These are phyloP conservation scores for Aulostomus chinensis DNA, from an alignment of 2,797 vertebrate species.

Conservation along the genomic window DNA sequence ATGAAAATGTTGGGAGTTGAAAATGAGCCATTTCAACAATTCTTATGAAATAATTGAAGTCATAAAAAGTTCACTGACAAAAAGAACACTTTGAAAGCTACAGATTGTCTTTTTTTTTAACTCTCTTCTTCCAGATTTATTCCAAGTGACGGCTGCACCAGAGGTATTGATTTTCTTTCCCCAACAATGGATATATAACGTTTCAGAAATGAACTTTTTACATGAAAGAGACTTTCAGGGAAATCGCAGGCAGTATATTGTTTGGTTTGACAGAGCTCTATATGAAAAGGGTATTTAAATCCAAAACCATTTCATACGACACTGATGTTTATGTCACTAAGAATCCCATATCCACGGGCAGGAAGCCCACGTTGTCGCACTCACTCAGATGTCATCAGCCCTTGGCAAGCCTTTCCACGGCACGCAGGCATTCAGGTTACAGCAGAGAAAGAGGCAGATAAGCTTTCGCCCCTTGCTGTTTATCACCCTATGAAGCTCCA, in stretches of 20 bases:
- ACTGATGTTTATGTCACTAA: constrained; percentile 33
- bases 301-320: constrained; percentile 31
- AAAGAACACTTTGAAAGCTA: constrained; percentile 11
- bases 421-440: constrained; percentile 46
- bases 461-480: constrained; percentile 47
- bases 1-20: too few species aligned
- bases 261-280: constrained; percentile 38
- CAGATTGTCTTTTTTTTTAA: not conserved
- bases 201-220: constrained; percentile 40
- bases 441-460: constrained; percentile 36
- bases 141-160: constrained; percentile 29
- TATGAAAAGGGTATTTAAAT: constrained; percentile 49
- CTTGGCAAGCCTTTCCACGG: constrained; percentile 37
- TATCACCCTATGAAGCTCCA: constrained; percentile 31
- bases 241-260: constrained; percentile 20
- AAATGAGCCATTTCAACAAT: too few species aligned
- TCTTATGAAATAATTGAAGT: too few species aligned
- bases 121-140: constrained; percentile 4
- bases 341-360: constrained; percentile 44
- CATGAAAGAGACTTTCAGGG: constrained; percentile 14
- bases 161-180: constrained; percentile 53
- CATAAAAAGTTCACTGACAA: too few species aligned
- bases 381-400: constrained; percentile 57
- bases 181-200: constrained; percentile 48
- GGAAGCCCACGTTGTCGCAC: constrained; percentile 28